phyloP scores from a whole-genome alignment of 2,888 invertebrate species.

The Leucania comma region DNA sequence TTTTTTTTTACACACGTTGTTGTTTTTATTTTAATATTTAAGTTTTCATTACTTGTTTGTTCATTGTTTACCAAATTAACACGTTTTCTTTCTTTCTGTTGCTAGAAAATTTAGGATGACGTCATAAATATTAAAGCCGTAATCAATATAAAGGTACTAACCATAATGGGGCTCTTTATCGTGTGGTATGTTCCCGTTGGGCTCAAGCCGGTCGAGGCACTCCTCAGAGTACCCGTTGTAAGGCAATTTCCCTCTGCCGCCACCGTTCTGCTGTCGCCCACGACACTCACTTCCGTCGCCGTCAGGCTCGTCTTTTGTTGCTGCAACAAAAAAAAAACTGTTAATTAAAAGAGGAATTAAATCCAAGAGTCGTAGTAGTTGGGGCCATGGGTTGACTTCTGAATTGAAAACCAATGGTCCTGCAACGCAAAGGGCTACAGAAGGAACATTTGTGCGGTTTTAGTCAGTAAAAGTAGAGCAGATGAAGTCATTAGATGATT shows the following conservation, averaged over 20 bases:
- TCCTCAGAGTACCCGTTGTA: conserved; percentile 98
- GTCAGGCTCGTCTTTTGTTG: conserved; percentile 98
- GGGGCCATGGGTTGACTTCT: too few species aligned
- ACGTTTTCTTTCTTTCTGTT: too few species aligned
- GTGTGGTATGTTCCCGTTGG: conserved; percentile 97
- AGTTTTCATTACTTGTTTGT: too few species aligned
- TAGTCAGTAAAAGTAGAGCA: too few species aligned
- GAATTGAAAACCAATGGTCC: too few species aligned
- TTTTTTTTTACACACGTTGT: too few species aligned
- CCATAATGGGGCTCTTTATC: conserved; percentile 94
- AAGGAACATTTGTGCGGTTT: too few species aligned
- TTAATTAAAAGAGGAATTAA: not conserved
- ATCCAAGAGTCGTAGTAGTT: not conserved
- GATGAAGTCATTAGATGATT: too few species aligned
- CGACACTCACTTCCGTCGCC: conserved; percentile 86
- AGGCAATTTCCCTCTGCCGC: conserved; percentile 94
- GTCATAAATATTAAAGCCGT: not conserved
- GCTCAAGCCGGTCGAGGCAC: conserved; percentile 97
- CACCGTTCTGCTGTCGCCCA: conserved; percentile 91
- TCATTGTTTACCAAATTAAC: too few species aligned
- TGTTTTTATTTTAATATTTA: too few species aligned
- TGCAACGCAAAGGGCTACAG: too few species aligned
- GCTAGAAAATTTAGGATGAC: not conserved
- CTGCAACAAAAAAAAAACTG: conserved; percentile 90
- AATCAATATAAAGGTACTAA: conserved; percentile 66